Base-by-base conservation (phyloP, 2,797 vertebrate genomes). In the Hybognathus amarus region DNA sequence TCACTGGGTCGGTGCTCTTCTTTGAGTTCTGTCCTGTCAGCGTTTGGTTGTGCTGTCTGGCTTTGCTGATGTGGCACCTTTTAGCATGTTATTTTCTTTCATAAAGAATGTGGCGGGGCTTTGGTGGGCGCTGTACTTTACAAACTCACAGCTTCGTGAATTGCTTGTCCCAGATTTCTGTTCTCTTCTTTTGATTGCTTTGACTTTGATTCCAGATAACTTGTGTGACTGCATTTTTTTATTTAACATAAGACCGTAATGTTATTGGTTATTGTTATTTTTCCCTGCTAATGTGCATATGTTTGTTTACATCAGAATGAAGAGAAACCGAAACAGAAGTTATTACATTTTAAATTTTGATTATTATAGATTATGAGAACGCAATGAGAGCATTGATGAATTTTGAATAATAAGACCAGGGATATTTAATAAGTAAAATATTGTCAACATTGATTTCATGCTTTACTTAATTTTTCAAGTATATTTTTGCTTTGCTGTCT, bases 41-140 rank as follows among this genome's bases (percentile, higher is more conserved):
- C 93, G 91, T 80, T 82, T 12, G 86, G 87, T 88, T 89, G 89
- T 89, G 87, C 78, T 88, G 77, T 77, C 18, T 80, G 67, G 20
- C 40, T 77, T 85, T 92, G 94, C 93, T 94, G 94, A 95, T 94
- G 91, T 93, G 91, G 94, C 94, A 90, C 70, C 90, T 90, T 90
- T 85, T 77, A 85, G 85, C 66, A 85, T 84, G 88, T 89, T 87
- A 89, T 94, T 91, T 92, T 89, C 82, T 69, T 89, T 91, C 85
- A 89, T 87, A 90, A 88, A 86, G 71, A 81, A 88, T 68, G 82
- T 70, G 87, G 38, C 22, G 38, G 52, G 50, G 52, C 38, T 78
- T 38, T 56, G 73, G 18, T 69, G 76, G 42, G 11, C 36, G 52
- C 50, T 87, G 80, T 9, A 18, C 45, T 68, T 67, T 69, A n/a